Evolutionary conservation across 2,797 vertebrate species (phyloP).

Genomic region (Notoglanidium macrostoma): DNA sequence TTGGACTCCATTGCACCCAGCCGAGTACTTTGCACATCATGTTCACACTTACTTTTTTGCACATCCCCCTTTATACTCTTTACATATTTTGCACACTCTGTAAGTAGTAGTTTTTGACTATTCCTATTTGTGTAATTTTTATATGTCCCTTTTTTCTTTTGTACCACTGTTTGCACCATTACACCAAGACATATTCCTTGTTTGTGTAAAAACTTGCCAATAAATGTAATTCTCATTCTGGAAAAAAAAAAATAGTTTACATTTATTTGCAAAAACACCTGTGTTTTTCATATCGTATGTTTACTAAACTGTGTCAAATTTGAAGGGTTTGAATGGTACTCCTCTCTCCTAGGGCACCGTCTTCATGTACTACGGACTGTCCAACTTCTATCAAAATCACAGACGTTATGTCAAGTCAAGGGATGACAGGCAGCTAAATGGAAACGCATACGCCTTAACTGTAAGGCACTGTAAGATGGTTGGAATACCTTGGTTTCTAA

Average conservation of each 20-base stretch:
- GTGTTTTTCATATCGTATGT: not conserved
- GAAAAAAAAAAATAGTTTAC: not conserved
- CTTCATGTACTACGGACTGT: conserved; percentile 98
- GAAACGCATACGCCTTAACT: conserved; percentile 78
- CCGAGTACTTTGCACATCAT: too few relatives aligned
- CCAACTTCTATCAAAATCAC: conserved; percentile 99
- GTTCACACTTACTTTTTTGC: too few relatives aligned
- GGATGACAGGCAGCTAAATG: conserved; percentile 96
- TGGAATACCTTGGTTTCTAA: not conserved
- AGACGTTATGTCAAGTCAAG: conserved; percentile 96
- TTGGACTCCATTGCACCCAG: too few relatives aligned
- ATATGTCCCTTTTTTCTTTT: too few relatives aligned
- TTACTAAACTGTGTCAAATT: not conserved
- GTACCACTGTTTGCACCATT: too few relatives aligned
- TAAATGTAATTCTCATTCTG: too few relatives aligned
- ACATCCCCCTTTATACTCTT: too few relatives aligned
- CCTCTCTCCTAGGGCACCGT: conserved; percentile 83
- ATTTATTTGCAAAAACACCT: not conserved
- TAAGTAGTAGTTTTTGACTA: too few relatives aligned
- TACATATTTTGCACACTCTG: too few relatives aligned
- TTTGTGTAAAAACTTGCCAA: not conserved
- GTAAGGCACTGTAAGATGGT: conserved; percentile 67
- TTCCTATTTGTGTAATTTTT: too few relatives aligned
- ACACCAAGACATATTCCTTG: too few relatives aligned
- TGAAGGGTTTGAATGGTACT: not conserved